Evolutionary conservation across 35 echinoderm and acorn worm genomes (phyloP), one percentile per base, ranked within the genome.

Genomic region (Apostichopus parvimensis): DNA sequence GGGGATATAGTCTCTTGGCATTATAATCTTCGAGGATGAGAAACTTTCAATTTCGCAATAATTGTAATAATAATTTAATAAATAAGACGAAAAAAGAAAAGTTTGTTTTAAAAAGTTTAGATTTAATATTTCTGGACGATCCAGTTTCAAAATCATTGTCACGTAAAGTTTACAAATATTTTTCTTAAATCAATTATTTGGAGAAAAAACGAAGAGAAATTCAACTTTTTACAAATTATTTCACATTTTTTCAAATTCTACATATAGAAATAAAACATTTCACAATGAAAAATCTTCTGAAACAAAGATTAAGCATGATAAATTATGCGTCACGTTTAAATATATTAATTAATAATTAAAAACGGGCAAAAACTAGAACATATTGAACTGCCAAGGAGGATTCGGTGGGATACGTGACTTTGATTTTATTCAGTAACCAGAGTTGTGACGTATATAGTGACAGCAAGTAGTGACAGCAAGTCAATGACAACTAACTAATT

Each of bases 91-190:
- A 75, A 73, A 3, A 18, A 18, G 71, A 75, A 75, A 75, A 75
- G 12, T 75, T 75, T 75, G 71, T 75, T 75, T 75, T 75, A 75
- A 20, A 18, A 18, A 18, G 24, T 75, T 75, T 53, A 84, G 57
- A 84, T 59, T 84, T 84, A 58, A 57, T 84, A 84, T 84, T 58
- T 59, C 81, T 84, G 81, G 81, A 84, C 56, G 57, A 60, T 58
- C 54, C 81, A 84, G 81, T 15, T 61, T 53, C 78, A 80, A 80
- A 28, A 45, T 84, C 17, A 59, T 84, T 9, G 53, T 84, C 81
- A 84, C 81, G 57, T 84, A 84, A 84, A 58, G 24, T 84, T 45
- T 84, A 84, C 81, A 84, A 84, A 84, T 84, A 84, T 84, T 56
- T 84, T 84, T 23, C 55, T 58, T 56, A 84, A 84, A 84, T 58